These are phyloP conservation scores for Drosophila murphyi DNA, from an alignment of 1,140 invertebrate genomes.

Conservation along the genomic window DNA sequence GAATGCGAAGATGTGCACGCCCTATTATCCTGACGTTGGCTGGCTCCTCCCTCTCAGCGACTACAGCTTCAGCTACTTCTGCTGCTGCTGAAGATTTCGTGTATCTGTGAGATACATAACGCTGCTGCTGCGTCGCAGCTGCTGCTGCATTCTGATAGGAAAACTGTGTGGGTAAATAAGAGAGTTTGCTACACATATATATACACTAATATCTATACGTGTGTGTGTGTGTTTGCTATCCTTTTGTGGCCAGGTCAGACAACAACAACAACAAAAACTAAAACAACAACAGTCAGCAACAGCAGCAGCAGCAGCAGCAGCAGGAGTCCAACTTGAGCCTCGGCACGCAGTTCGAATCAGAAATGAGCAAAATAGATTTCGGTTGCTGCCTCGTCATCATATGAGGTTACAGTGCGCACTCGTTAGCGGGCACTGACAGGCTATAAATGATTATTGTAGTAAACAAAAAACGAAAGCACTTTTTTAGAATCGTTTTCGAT, in stretches of 20 bases:
- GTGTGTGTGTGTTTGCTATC: conserved; percentile 38
- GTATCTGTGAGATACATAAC: conserved; percentile 76
- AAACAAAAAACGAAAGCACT: too few relatives aligned
- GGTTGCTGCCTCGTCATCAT: not conserved
- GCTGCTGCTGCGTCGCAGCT: conserved; percentile 16
- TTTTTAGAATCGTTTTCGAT: too few relatives aligned
- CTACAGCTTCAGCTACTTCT: conserved; percentile 3
- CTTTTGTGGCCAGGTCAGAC: conserved; percentile 64
- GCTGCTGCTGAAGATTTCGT: conserved; percentile 27
- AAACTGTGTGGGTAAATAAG: conserved; percentile 56
- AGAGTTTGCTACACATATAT: not conserved
- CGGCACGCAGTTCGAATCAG: conserved; percentile 38
- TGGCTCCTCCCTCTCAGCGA: conserved; percentile 70
- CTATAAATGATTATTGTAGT: too few relatives aligned
- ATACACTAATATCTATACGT: conserved; percentile 3
- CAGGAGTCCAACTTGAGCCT: conserved; percentile 30
- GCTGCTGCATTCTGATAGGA: conserved; percentile 74
- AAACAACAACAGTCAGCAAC: conserved; percentile 4
- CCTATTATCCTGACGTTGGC: conserved; percentile 75
- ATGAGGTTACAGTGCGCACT: conserved; percentile 17
- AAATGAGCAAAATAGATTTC: conserved; percentile 8
- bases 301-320: conserved; percentile 29
- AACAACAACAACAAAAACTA: conserved; percentile 28
- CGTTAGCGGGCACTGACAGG: not conserved
- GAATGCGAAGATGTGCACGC: conserved; percentile 81